Evolutionary conservation across 2,113 vertebrate genomes (phyloP).

Genomic region (Sylvilagus bachmani): DNA sequence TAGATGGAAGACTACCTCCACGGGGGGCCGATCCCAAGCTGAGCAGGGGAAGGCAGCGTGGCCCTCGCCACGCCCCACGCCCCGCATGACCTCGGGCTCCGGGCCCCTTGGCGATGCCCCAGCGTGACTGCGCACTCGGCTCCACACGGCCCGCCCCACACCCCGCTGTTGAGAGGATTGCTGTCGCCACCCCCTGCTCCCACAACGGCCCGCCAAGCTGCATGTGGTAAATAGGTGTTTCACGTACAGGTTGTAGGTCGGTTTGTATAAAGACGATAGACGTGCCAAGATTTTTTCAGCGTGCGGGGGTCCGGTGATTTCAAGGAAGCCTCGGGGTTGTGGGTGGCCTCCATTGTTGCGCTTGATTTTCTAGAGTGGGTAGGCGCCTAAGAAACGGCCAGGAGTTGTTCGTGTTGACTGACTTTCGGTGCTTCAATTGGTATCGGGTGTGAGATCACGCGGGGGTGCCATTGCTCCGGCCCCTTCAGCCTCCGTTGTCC

Average conservation of each 20-base stretch:
- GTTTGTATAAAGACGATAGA: background rate
- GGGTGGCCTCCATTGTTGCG: rapidly evolving
- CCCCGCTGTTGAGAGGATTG: too few species aligned
- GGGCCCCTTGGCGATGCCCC: too few species aligned
- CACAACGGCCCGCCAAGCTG: background rate
- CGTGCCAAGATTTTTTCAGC: background rate
- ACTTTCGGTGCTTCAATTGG: background rate
- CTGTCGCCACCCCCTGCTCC: background rate
- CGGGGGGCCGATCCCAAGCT: too few species aligned
- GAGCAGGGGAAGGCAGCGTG: too few species aligned
- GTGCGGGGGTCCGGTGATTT: background rate
- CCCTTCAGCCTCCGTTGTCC: background rate
- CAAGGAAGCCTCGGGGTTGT: background rate
- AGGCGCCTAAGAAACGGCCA: background rate
- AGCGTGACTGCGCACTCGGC: too few species aligned
- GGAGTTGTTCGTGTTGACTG: background rate
- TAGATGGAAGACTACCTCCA: too few species aligned
- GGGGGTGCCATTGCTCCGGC: background rate
- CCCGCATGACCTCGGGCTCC: too few species aligned
- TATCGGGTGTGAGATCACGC: background rate
- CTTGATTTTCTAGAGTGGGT: background rate
- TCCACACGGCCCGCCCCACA: too few species aligned
- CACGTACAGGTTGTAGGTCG: background rate
- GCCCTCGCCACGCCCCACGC: too few species aligned
- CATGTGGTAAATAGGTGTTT: too few species aligned